These are phyloP conservation scores for Diplodus puntazzo DNA, from an alignment of 2,797 vertebrate genomes.

Conservation along the genomic window DNA sequence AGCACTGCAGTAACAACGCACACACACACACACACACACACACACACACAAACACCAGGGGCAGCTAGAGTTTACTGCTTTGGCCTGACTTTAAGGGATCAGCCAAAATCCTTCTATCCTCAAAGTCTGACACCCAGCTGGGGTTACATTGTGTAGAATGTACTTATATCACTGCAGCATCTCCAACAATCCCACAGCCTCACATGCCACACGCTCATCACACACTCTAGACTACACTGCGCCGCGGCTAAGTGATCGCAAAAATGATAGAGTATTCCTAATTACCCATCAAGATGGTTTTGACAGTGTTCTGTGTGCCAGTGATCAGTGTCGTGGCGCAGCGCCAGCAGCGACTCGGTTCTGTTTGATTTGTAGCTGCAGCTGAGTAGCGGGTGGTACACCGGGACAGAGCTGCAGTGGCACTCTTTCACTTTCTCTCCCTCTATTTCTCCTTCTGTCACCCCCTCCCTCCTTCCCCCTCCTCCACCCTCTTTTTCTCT, in stretches of 20 bases:
- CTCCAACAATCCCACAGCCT: slow-evolving; percentile 13
- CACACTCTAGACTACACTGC: slow-evolving; percentile 11
- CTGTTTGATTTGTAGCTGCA: slow-evolving; percentile 81
- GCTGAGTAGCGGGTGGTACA: slow-evolving; percentile 66
- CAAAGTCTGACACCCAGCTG: slow-evolving; percentile 49
- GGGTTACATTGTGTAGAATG: slow-evolving; percentile 47
- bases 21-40: slow-evolving; percentile 5
- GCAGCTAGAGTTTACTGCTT: slow-evolving; percentile 47
- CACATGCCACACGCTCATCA: slow-evolving; percentile 33
- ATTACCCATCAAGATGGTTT: slow-evolving; percentile 82
- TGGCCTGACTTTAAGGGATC: slow-evolving; percentile 60
- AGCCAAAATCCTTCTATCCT: slow-evolving; percentile 41
- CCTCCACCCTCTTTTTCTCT: too few species aligned
- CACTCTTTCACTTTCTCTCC: slow-evolving; percentile 50
- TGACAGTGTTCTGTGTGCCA: slow-evolving; percentile 80
- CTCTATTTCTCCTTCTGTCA: slow-evolving; percentile 16
- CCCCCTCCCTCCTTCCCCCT: not conserved
- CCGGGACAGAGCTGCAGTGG: slow-evolving; percentile 61
- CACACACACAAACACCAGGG: slow-evolving; percentile 27
- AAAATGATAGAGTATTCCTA: slow-evolving; percentile 77
- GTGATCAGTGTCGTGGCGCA: slow-evolving; percentile 74
- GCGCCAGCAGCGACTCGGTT: slow-evolving; percentile 68
- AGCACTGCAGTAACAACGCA: not conserved
- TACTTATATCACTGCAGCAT: slow-evolving; percentile 28
- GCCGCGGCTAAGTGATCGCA: slow-evolving; percentile 61